phyloP scores from a whole-genome alignment of 1,140 invertebrate species.

The Ceratina japonica region DNA sequence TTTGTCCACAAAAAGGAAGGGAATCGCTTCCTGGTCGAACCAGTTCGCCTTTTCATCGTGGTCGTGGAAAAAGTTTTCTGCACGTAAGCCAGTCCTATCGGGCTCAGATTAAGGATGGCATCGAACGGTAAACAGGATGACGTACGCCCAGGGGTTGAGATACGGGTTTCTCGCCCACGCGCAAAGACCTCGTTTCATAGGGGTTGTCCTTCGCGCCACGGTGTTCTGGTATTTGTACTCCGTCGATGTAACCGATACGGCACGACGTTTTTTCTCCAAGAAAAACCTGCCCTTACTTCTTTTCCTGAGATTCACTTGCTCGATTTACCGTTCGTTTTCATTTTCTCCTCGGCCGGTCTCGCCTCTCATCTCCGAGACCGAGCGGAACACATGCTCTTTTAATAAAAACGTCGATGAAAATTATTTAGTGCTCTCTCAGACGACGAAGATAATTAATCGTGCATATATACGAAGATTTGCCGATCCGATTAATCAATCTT shows the following conservation, averaged over 20 bases:
- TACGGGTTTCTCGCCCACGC: slow-evolving; percentile 6
- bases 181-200: neutral
- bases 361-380: too few species aligned
- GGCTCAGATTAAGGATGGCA: slow-evolving; percentile 27
- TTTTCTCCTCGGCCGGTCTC: neutral
- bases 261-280: too few species aligned
- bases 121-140: slow-evolving; percentile 10
- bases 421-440: too few species aligned
- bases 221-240: neutral
- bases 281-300: neutral
- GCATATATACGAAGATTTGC: too few species aligned
- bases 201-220: neutral
- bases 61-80: neutral
- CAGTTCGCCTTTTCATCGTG: too few species aligned
- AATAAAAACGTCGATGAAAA: too few species aligned
- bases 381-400: too few species aligned
- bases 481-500: too few species aligned
- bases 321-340: neutral
- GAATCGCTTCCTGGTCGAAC: too few species aligned
- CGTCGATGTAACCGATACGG: neutral
- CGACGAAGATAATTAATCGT: too few species aligned
- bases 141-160: neutral
- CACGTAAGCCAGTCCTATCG: neutral
- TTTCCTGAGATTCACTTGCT: neutral
- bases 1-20: too few species aligned